These are phyloP conservation scores for Zaprionus nigranus DNA, from an alignment of 1,140 invertebrate species.

Conservation along the genomic window DNA sequence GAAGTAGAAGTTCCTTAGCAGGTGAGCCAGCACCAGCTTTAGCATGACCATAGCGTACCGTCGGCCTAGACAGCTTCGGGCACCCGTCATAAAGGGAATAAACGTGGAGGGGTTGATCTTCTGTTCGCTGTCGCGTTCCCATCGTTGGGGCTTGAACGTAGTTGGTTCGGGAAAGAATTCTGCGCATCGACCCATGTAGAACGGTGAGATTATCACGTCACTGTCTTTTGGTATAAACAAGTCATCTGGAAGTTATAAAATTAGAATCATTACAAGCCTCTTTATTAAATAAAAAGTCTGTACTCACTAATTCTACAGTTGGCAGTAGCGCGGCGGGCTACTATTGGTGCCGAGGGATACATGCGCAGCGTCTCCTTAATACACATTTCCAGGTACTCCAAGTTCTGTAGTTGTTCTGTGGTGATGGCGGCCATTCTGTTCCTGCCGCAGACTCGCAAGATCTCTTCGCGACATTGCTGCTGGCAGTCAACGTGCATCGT, in stretches of 20 bases:
- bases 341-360: constrained; percentile 92
- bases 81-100: constrained; percentile 89
- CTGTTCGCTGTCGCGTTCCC: constrained; percentile 82
- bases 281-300: background rate
- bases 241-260: constrained; percentile 36
- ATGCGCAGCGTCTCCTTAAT: constrained; percentile 89
- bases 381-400: constrained; percentile 87
- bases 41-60: constrained; percentile 77
- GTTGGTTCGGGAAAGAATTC: constrained; percentile 89
- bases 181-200: constrained; percentile 67
- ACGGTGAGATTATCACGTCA: constrained; percentile 61
- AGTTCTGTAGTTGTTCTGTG: constrained; percentile 85
- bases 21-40: constrained; percentile 61
- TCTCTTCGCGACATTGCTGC: constrained; percentile 87
- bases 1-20: constrained; percentile 70
- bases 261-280: background rate
- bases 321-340: constrained; percentile 85
- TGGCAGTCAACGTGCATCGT: constrained; percentile 82
- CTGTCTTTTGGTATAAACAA: constrained; percentile 65
- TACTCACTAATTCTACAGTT: constrained; percentile 67
- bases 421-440: constrained; percentile 80
- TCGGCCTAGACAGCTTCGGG: constrained; percentile 88
- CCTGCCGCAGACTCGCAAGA: constrained; percentile 86
- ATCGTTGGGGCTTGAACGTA: constrained; percentile 91
- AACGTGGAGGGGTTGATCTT: constrained; percentile 86